Evolutionary conservation across 1,140 invertebrate genomes (phyloP), one percentile per base, ranked within the genome.

Genomic region (Spodoptera frugiperda): DNA sequence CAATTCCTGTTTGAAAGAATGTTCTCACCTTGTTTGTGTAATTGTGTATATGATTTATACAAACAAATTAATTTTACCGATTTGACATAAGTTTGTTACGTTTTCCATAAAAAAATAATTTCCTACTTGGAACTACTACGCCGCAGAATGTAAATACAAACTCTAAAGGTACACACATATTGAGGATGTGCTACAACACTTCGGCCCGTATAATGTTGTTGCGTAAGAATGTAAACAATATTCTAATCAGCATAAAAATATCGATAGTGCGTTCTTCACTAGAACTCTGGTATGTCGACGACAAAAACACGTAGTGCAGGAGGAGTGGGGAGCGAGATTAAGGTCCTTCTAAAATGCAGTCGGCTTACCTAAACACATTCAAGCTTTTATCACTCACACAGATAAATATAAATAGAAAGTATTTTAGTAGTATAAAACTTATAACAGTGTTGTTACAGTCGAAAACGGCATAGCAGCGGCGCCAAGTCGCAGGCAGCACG

Each of bases 341-440:
- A 87, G 87, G 86, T 90, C 86, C 90, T 90, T 86, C 84, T 78
- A 89, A 91, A 91, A 93, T 92, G 91, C 90, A 93, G 87, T 90
- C 85, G 84, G 83, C 85, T 86, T 84, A 87, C 77, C 77, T 75
- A 84, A 89, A 87, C 84, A 86, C 89, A 90, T 86, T 89, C 84
- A 83, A 82, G 82, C 82, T 86, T 84, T 84, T 85, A 78, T 83
- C 83, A 88, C 87, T 81, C 84, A 87, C 84, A 91, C 87, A 86
- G 80, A 87, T 84, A 84, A 77, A 83, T 57, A 71, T 54, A 80
- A 73, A 78, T 51, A 72, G 51, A 67, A 68, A 57, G 53, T 46
- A 44, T 59, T 71, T 73, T 54, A 54, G 74, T 55, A 84, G 81
- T 86, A 77, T 76, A 39, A 76, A 79, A 83, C 77, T 79, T 88